Percentiles rank a stretch among this genome's conserved stretches.
These are phyloP conservation scores for Columba janthina DNA, from an alignment of 2,113 vertebrate species.

Conservation along the genomic window DNA sequence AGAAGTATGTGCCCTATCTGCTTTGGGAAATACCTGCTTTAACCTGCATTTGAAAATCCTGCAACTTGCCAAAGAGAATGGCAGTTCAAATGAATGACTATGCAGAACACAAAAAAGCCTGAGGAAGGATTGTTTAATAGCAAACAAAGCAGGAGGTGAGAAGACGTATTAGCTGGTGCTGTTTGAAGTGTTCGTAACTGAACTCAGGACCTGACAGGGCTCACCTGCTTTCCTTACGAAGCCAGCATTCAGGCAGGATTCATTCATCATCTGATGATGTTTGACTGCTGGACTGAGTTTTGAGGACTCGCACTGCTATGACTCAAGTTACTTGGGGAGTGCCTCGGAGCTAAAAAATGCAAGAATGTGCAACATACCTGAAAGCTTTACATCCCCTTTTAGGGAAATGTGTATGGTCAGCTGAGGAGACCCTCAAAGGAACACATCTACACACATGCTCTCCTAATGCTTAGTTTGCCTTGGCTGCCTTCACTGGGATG, in stretches of 20 bases:
- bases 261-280: neutral
- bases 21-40: conserved; percentile 68
- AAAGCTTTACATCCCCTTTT: neutral
- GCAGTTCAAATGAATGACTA: conserved; percentile 19
- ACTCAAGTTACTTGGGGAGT: neutral
- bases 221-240: conserved; percentile 7
- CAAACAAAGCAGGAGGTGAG: neutral
- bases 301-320: neutral
- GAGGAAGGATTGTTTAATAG: neutral
- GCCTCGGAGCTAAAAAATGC: neutral
- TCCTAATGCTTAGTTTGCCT: neutral
- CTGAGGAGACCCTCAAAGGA: neutral
- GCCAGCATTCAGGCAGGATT: neutral
- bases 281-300: neutral
- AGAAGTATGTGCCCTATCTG: conserved; percentile 14
- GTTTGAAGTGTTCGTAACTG: neutral
- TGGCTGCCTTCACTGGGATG: neutral
- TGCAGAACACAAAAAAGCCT: conserved; percentile 30
- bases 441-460: rapidly evolving
- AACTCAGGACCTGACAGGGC: neutral
- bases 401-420: neutral
- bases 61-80: conserved; percentile 39
- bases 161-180: neutral
- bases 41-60: conserved; percentile 48
- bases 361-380: neutral